Conservation (phyloP, 2,888 invertebrate species). For the Melinaea menophilus region DNA sequence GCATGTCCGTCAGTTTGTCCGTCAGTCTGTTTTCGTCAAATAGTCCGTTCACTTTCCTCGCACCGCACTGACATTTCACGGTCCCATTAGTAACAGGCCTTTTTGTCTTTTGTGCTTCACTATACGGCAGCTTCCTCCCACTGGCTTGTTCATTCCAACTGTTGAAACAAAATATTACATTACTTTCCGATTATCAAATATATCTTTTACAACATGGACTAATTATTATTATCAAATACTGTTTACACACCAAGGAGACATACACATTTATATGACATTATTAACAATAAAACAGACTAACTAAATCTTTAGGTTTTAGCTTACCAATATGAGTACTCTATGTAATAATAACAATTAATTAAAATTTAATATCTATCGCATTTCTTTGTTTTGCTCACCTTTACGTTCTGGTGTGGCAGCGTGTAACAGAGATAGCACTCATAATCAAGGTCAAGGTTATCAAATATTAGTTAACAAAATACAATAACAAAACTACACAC, state of each 20-base stretch:
- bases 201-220: background rate
- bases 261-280: conserved; percentile 1
- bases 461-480: conserved; percentile 18
- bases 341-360: too few species aligned
- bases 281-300: background rate
- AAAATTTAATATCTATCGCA: background rate
- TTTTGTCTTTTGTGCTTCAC: conserved; percentile 77
- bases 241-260: too few species aligned
- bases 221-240: background rate
- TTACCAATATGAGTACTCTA: too few species aligned
- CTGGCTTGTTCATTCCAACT: conserved; percentile 78
- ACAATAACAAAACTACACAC: conserved; percentile 18
- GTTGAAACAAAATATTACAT: conserved; percentile 34
- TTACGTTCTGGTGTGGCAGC: conserved; percentile 74
- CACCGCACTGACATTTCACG: conserved; percentile 71
- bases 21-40: conserved; percentile 49
- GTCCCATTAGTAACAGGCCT: conserved; percentile 67
- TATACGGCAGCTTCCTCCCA: conserved; percentile 74
- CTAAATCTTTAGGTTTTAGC: too few species aligned
- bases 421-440: conserved; percentile 71
- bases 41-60: conserved; percentile 61
- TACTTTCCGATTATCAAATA: conserved; percentile 3
- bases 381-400: conserved; percentile 55
- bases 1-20: conserved; percentile 44
- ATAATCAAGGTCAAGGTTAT: conserved; percentile 55